These are phyloP conservation scores for Amphipoea oculea DNA, from an alignment of 2,888 invertebrate genomes.

Conservation along the genomic window DNA sequence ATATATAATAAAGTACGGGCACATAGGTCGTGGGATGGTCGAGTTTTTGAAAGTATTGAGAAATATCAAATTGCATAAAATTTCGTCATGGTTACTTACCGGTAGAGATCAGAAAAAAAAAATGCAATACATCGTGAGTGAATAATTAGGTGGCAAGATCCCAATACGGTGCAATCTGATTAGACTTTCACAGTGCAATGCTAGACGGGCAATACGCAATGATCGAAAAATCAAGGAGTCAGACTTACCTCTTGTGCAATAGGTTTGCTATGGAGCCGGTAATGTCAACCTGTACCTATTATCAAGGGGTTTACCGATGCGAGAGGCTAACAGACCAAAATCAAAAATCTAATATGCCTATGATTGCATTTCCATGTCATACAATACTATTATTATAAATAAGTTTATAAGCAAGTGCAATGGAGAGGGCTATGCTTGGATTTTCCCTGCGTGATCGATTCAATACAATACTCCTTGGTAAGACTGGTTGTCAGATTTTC, in stretches of 20 bases:
- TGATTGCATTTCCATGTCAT: not conserved
- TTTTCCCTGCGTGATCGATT: too few relatives aligned
- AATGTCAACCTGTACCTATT: not conserved
- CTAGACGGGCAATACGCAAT: conserved; percentile 20
- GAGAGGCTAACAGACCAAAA: not conserved
- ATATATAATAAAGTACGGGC: conserved; percentile 47
- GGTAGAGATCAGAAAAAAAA: conserved; percentile 39
- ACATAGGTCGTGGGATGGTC: conserved; percentile 66
- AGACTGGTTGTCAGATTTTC: too few relatives aligned
- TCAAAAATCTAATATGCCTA: not conserved
- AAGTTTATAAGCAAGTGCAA: not conserved
- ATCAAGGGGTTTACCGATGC: not conserved
- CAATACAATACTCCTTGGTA: too few relatives aligned
- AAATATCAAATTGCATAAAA: conserved; percentile 64
- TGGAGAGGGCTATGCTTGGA: too few relatives aligned
- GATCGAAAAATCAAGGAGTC: conserved; percentile 2
- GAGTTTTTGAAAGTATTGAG: conserved; percentile 59
- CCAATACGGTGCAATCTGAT: conserved; percentile 36
- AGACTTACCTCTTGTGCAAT: conserved; percentile 11
- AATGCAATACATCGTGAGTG: conserved; percentile 59
- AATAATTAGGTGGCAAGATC: conserved; percentile 55
- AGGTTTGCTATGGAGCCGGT: not conserved
- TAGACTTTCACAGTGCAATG: conserved; percentile 37
- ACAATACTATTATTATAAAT: too few relatives aligned
- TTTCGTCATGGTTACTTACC: conserved; percentile 61